Conservation (phyloP, 2,113 vertebrate genomes). For the Asarcornis scutulata region DNA sequence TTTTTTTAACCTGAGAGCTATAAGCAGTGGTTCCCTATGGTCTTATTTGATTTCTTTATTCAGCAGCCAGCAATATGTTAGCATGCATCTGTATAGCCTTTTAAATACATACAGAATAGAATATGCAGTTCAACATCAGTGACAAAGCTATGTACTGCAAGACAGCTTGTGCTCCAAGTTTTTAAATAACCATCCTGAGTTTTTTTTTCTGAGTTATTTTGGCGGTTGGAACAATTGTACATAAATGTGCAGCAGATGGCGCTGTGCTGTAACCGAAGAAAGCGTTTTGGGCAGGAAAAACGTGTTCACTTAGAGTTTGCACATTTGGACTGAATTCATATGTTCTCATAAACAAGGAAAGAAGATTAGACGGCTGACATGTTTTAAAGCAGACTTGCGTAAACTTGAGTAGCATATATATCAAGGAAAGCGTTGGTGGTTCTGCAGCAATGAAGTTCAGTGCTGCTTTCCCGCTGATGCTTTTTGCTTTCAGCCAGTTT, state of each 20-base stretch:
- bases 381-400: not conserved
- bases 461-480: not conserved
- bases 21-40: conserved; percentile 32
- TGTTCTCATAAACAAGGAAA: not conserved
- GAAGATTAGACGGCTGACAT: not conserved
- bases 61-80: not conserved
- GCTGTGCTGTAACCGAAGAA: conserved; percentile 60
- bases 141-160: not conserved
- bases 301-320: not conserved
- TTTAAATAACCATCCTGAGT: not conserved
- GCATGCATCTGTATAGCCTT: conserved; percentile 36
- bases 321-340: not conserved
- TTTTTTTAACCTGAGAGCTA: not conserved
- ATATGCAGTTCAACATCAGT: not conserved
- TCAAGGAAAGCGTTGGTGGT: not conserved
- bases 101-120: conserved; percentile 19
- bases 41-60: conserved; percentile 52
- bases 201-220: not conserved
- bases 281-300: not conserved
- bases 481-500: not conserved
- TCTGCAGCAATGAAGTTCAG: not conserved
- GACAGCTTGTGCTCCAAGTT: conserved; percentile 11
- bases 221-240: not conserved
- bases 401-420: not conserved
- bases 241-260: conserved; percentile 76